These are phyloP conservation scores for Unio delphinus DNA, from an alignment of 2,888 invertebrate species.

Conservation along the genomic window DNA sequence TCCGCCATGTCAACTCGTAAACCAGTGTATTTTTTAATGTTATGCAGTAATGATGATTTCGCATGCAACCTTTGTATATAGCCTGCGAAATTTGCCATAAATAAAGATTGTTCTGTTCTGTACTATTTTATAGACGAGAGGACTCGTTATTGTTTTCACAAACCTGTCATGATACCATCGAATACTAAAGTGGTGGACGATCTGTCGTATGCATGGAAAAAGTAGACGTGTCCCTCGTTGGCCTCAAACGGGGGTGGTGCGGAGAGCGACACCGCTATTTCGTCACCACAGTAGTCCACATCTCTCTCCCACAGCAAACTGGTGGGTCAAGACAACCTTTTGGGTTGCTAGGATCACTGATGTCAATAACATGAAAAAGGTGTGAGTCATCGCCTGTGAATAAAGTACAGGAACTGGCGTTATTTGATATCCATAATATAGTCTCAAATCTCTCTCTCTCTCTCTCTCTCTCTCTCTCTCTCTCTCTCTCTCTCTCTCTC, in stretches of 20 bases:
- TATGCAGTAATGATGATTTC: too few species aligned
- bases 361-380: slow-evolving; percentile 49
- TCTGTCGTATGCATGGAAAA: slow-evolving; percentile 27
- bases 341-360: slow-evolving; percentile 37
- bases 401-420: background rate
- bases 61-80: too few species aligned
- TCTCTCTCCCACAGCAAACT: slow-evolving; percentile 36
- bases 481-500: too few species aligned
- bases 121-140: too few species aligned
- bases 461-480: too few species aligned
- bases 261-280: slow-evolving; percentile 40
- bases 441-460: too few species aligned
- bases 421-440: background rate
- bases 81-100: too few species aligned
- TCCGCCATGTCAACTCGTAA: too few species aligned
- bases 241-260: slow-evolving; percentile 26
- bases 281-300: slow-evolving; percentile 37
- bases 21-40: too few species aligned
- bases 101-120: too few species aligned
- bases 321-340: slow-evolving; percentile 25
- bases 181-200: slow-evolving; percentile 14
- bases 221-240: slow-evolving; percentile 45
- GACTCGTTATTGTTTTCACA: background rate
- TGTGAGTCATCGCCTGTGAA: slow-evolving; percentile 40
- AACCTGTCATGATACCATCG: slow-evolving; percentile 31